phyloP scores from a whole-genome alignment of 92 coral and sea anemone species.

The Pocillopora grandis region DNA sequence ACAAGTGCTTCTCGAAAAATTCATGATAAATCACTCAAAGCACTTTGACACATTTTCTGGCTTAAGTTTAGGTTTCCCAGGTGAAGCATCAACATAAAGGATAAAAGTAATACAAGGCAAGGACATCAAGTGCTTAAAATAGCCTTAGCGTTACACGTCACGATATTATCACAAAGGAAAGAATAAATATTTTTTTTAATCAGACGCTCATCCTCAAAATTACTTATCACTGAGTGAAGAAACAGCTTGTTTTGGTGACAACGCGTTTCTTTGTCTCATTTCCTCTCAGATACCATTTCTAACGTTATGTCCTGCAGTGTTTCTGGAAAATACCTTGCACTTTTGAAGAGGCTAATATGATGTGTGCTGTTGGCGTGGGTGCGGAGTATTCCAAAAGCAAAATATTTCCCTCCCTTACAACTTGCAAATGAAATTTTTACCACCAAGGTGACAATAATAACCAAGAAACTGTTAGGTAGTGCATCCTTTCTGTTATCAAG shows the following conservation, averaged over 20 bases:
- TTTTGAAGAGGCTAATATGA: background rate
- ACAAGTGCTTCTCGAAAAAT: constrained; percentile 7
- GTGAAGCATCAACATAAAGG: background rate
- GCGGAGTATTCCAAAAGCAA: background rate
- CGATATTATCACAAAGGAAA: background rate
- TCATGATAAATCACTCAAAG: background rate
- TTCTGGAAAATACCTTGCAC: background rate
- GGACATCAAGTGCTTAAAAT: background rate
- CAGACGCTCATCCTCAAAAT: background rate
- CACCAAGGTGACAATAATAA: background rate
- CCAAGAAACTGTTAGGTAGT: background rate
- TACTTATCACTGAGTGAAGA: background rate
- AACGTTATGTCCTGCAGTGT: background rate
- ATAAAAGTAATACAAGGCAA: background rate
- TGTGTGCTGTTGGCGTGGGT: background rate
- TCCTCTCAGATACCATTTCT: background rate
- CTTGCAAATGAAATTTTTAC: background rate
- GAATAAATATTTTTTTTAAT: no score
- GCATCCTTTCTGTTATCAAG: background rate
- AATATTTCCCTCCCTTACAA: background rate
- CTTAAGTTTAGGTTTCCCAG: background rate
- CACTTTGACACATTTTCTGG: background rate
- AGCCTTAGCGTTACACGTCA: constrained; percentile 3
- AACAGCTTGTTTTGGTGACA: background rate
- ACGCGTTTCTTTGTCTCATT: background rate